These are phyloP conservation scores for Ginglymostoma cirratum DNA, from an alignment of 2,113 vertebrate genomes.

Conservation along the genomic window DNA sequence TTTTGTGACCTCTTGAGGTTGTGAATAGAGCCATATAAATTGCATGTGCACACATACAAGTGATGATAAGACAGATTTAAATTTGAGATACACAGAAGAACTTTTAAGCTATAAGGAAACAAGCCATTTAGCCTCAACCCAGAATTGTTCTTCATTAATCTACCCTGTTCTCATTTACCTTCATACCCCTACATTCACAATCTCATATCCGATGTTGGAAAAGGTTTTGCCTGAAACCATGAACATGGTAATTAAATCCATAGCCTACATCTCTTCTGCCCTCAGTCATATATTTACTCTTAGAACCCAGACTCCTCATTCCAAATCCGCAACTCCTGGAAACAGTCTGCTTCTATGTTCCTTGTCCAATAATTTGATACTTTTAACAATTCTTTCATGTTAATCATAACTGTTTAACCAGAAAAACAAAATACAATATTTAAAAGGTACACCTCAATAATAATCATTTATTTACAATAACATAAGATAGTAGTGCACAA, in stretches of 20 bases:
- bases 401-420: neutral
- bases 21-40: neutral
- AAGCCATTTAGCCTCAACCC: neutral
- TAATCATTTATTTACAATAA: constrained; percentile 16
- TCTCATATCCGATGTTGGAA: neutral
- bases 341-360: neutral
- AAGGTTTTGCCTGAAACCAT: neutral
- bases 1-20: neutral
- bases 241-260: neutral
- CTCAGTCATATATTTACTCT: neutral
- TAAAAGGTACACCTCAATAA: neutral
- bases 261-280: neutral
- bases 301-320: neutral
- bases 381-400: neutral
- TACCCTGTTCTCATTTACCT: neutral
- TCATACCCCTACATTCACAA: neutral
- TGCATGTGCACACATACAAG: neutral
- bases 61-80: neutral
- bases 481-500: neutral
- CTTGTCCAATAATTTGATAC: neutral
- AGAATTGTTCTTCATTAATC: neutral
- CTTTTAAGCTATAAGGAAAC: neutral
- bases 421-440: neutral
- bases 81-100: neutral
- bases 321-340: neutral